A percentile compares a stretch with the other conserved stretches of the same genome.
These are phyloP conservation scores for Sclerurus mexicanus DNA, from an alignment of 2,113 vertebrate genomes.

Conservation along the genomic window DNA sequence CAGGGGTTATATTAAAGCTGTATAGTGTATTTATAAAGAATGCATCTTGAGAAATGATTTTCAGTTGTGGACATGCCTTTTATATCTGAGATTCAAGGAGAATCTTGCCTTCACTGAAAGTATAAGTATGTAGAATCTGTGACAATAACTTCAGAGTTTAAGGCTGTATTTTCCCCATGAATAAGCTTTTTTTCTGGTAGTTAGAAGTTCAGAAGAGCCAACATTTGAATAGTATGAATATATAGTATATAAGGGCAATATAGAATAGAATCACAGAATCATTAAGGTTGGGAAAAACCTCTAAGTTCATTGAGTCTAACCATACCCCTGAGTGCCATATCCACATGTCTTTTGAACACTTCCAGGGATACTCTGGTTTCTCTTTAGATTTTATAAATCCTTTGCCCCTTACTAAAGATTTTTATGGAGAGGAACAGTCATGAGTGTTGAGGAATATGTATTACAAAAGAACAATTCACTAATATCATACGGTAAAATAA, in stretches of 20 bases:
- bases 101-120: not conserved
- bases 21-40: not conserved
- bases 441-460: rapidly evolving
- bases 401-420: not conserved
- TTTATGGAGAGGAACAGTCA: not conserved
- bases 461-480: not conserved
- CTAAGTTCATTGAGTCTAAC: not conserved
- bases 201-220: not conserved
- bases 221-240: not conserved
- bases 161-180: not conserved
- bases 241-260: not conserved
- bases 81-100: not conserved
- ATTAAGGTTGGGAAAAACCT: not conserved
- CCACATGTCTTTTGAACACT: not conserved
- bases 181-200: not conserved
- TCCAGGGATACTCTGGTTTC: not conserved
- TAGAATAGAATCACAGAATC: not conserved
- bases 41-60: not conserved
- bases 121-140: not conserved
- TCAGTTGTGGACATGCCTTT: not conserved
- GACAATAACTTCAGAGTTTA: not conserved
- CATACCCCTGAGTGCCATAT: not conserved
- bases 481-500: not conserved
- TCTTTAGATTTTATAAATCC: not conserved
- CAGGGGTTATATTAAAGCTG: not conserved